Evolutionary conservation across 2,888 invertebrate species (phyloP), one percentile per base, ranked within the genome.

Genomic region (Dorcus parallelipipedus): DNA sequence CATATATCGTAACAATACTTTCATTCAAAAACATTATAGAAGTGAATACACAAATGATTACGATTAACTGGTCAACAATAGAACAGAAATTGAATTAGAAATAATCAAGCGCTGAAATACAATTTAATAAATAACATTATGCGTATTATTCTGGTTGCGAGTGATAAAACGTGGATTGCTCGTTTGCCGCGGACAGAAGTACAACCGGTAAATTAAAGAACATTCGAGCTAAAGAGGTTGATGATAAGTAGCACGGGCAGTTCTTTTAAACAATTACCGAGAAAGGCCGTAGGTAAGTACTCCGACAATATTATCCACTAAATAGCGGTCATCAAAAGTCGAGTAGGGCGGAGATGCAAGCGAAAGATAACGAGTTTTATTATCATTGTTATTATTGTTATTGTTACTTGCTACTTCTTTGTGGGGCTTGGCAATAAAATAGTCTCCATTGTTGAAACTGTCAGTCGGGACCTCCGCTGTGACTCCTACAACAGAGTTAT

Each of bases 331-430:
- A 65, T 65, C 63, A 64, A 62, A 64, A 64, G 57, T 65, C 56
- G 10, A 52, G 39, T 56, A 56, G 56, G 51, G 51, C 52, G 56
- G 58, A 64, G 67, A 71, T 70, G 50, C 56, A 52, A 49, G 57
- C 47, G 51, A 55, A 55, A 67, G 69, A 72, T 70, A 71, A 68
- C 63, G 58, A 64, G 65, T 69, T 71, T 71, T 72, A 71, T 71
- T 70, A 68, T 72, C 67, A 67, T 67, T 71, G 68, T 70, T 71
- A 68, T 70, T 69, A 66, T 69, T 69, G 66, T 70, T 70, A 70
- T 70, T 71, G 69, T 71, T 71, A 61, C 66, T 60, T 65, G 70
- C 70, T 71, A 64, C 70, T 69, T 71, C 67, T 69, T 72, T 71
- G 70, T 71, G 61, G 61, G 59, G 64, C 50, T 62, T 53, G 64